Percentiles rank a stretch among this genome's conserved stretches.
phyloP scores from a whole-genome alignment of 2,113 vertebrate genomes.

The Pimephales promelas region DNA sequence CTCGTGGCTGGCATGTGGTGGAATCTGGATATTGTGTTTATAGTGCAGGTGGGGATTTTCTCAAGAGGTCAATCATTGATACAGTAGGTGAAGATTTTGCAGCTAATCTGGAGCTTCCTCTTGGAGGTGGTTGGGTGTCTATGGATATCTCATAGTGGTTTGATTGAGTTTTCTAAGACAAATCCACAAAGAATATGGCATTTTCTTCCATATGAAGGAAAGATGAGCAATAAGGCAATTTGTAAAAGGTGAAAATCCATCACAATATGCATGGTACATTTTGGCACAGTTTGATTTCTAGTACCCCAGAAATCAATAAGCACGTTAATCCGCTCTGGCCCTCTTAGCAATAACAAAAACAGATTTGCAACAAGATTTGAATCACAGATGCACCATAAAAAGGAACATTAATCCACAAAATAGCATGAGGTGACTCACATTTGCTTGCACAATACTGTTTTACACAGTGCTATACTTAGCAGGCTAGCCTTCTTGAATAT shows the following conservation, averaged over 20 bases:
- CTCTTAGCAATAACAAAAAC: neutral
- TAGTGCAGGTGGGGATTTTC: neutral
- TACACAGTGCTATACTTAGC: neutral
- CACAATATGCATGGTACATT: neutral
- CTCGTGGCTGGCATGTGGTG: too few relatives aligned
- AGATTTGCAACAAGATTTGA: neutral
- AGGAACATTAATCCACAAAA: neutral
- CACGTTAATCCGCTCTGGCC: neutral
- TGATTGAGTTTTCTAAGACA: too few relatives aligned
- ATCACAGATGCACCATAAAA: neutral
- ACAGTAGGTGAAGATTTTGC: neutral
- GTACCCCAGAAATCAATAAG: neutral
- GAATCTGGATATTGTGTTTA: neutral
- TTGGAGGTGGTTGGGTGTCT: neutral
- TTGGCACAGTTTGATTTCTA: too few relatives aligned
- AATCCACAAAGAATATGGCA: too few relatives aligned
- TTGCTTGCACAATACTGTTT: neutral
- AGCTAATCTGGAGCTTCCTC: neutral
- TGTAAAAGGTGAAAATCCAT: neutral
- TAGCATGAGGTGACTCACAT: neutral
- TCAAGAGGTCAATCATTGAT: neutral
- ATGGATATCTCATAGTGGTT: neutral
- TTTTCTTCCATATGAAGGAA: too few relatives aligned
- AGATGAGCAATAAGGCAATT: neutral
- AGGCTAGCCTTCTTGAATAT: neutral